Base-by-base conservation (phyloP, 1,140 invertebrate genomes). In the Venustaconcha ellipsiformis region DNA sequence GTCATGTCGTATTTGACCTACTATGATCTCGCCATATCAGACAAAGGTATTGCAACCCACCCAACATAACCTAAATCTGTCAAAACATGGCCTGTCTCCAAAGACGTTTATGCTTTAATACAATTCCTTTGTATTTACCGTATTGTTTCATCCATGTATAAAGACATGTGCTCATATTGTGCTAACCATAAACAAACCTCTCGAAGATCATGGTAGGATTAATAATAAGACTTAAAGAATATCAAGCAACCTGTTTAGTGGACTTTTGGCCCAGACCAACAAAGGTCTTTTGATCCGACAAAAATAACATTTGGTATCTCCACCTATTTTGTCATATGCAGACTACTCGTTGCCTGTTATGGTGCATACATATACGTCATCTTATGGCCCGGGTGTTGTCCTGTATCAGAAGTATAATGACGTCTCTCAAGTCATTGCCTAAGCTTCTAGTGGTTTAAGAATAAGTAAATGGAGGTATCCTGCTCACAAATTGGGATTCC, bases 401-500 rank as follows among this genome's bases (percentile, higher is more conserved):
- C 26, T 30, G 26, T 30, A 30, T 30, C 26, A 30, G 26, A 30
- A 30, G 26, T 4, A 30, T 3, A 30, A 30, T 30, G 26, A 30
- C 26, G 0, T 30, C 26, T 30, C 4, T 2, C 26, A 4, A 30
- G 26, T 30, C 26, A 30, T 4, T 30, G 26, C 26, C 2, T 30
- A 30, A 68, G 72, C 73, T 72, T 30, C 26, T 2, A 0, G 26
- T 30, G 26, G 4, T 30, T 30, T 30, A 30, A 30, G 26, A 30
- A 30, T 30, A 30, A 30, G 26, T 3, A 4, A 30, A 30, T 4
- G 59, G 26, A 80, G 70, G 56, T 79, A 78, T 57, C 62, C 60
- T 20, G 55, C 71, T 3, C 60, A 73, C 57, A 74, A 80, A 48
- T 56, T 66, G 20, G 78, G 76, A 63, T 76, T 69, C 59, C 67